Conservation (phyloP, 2,797 vertebrate genomes). For the Chelon auratus region DNA sequence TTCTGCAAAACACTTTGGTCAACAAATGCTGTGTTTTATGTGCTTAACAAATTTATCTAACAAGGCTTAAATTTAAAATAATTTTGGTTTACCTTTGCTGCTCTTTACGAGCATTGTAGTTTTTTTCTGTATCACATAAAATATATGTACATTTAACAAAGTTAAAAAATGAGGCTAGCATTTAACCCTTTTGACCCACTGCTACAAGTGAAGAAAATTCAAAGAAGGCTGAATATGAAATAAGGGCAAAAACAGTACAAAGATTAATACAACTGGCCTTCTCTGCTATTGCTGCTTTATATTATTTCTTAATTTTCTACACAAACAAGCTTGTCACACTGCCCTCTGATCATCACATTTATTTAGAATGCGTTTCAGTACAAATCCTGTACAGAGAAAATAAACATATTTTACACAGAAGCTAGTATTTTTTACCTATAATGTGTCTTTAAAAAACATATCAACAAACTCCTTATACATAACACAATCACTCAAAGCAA, state of each 20-base stretch:
- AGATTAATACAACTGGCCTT: background rate
- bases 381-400: constrained; percentile 64
- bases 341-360: constrained; percentile 52
- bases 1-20: no score
- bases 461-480: constrained; percentile 43
- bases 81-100: background rate
- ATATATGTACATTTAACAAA: background rate
- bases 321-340: constrained; percentile 19
- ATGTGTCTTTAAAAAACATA: constrained; percentile 56
- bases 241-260: background rate
- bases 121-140: background rate
- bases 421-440: constrained; percentile 29
- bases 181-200: background rate
- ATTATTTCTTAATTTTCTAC: constrained; percentile 14
- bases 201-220: background rate
- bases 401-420: constrained; percentile 58
- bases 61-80: background rate
- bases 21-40: no score
- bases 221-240: background rate
- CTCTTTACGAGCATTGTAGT: background rate
- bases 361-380: constrained; percentile 71
- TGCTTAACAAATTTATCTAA: background rate
- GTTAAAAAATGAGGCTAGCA: background rate
- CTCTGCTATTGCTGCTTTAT: background rate
- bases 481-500: constrained; percentile 58